Evolutionary conservation across 2,888 invertebrate species (phyloP).

Genomic region (Eucera pruinosa): DNA sequence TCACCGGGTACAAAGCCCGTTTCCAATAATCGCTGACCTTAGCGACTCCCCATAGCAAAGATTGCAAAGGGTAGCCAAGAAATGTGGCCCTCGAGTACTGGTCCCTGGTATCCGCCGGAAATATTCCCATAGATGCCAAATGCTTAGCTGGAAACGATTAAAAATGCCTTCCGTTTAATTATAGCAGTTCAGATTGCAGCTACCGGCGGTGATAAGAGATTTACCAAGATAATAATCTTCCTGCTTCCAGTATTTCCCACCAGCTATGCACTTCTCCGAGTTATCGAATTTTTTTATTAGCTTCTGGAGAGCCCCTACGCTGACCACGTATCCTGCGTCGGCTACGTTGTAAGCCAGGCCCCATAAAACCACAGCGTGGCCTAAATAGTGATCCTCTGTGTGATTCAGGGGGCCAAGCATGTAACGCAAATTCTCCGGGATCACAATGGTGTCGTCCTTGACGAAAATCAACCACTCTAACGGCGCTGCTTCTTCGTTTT

Average conservation of each 20-base stretch:
- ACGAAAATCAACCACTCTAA: conserved; percentile 86
- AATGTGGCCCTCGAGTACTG: conserved; percentile 85
- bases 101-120: conserved; percentile 86
- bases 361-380: conserved; percentile 86
- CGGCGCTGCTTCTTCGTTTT: too few relatives aligned
- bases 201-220: conserved; percentile 7
- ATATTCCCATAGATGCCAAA: conserved; percentile 84
- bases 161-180: conserved; percentile 2
- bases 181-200: not conserved
- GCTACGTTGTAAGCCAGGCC: conserved; percentile 86
- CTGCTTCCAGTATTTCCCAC: conserved; percentile 86
- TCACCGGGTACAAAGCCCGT: conserved; percentile 84
- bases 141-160: conserved; percentile 84
- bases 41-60: conserved; percentile 79
- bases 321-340: conserved; percentile 86
- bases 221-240: conserved; percentile 87
- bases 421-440: conserved; percentile 86
- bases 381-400: conserved; percentile 85
- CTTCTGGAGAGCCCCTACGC: conserved; percentile 83
- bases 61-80: conserved; percentile 84
- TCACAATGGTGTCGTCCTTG: conserved; percentile 86
- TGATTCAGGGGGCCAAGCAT: conserved; percentile 84
- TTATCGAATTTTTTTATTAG: conserved; percentile 83
- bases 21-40: conserved; percentile 85
- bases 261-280: conserved; percentile 83